A percentile compares a stretch with the other conserved stretches of the same genome.
Conservation (phyloP, 2,888 invertebrate species). For the Scotopteryx bipunctaria region DNA sequence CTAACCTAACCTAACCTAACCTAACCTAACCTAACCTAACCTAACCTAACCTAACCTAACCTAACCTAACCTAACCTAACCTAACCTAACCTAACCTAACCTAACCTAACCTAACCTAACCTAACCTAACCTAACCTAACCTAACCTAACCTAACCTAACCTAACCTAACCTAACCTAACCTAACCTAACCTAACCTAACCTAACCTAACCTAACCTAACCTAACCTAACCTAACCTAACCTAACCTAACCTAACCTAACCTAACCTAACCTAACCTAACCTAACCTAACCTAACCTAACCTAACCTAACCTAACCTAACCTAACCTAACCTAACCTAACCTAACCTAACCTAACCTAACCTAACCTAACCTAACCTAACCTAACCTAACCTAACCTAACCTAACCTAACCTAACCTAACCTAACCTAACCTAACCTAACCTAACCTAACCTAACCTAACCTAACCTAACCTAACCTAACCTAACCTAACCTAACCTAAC, state of each 20-base stretch:
- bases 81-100: constrained; percentile 12
- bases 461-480: no score
- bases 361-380: no score
- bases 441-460: no score
- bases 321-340: no score
- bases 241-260: constrained; percentile 12
- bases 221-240: constrained; percentile 12
- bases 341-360: no score
- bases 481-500: no score
- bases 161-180: constrained; percentile 12
- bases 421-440: no score
- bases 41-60: constrained; percentile 11
- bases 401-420: no score
- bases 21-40: constrained; percentile 3
- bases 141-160: constrained; percentile 12
- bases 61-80: constrained; percentile 10
- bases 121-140: constrained; percentile 12
- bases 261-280: constrained; percentile 6
- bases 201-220: constrained; percentile 12
- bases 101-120: constrained; percentile 12
- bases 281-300: constrained; percentile 9
- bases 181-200: constrained; percentile 12
- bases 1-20: not conserved
- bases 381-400: no score
- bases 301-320: no score